These are phyloP conservation scores for Dendrolimus punctatus DNA, from an alignment of 1,140 invertebrate species.

Conservation along the genomic window DNA sequence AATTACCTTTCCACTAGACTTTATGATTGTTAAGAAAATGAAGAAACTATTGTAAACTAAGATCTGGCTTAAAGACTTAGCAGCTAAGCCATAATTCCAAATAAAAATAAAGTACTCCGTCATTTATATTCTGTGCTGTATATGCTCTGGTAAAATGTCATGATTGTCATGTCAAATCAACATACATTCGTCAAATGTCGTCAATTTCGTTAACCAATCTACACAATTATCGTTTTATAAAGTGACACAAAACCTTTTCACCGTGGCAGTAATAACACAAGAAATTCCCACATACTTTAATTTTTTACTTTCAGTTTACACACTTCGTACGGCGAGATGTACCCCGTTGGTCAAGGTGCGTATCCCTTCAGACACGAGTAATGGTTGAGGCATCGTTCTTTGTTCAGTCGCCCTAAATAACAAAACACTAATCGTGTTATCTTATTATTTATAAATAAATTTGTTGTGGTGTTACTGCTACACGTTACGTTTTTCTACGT, in stretches of 20 bases:
- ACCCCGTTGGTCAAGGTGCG: slow-evolving; percentile 69
- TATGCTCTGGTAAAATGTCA: no score
- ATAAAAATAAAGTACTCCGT: background rate
- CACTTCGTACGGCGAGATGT: slow-evolving; percentile 50
- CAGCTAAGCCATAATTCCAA: no score
- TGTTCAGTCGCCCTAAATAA: slow-evolving; percentile 67
- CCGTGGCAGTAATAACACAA: slow-evolving; percentile 51
- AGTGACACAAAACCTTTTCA: slow-evolving; percentile 10
- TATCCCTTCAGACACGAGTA: slow-evolving; percentile 26
- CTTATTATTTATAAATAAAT: background rate
- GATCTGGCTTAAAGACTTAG: no score
- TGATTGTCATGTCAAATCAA: no score
- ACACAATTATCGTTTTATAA: no score
- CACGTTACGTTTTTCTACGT: slow-evolving; percentile 1
- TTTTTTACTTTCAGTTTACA: slow-evolving; percentile 50
- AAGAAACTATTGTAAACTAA: no score
- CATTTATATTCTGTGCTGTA: slow-evolving; percentile 1
- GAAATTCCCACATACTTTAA: slow-evolving; percentile 44
- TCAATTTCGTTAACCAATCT: no score
- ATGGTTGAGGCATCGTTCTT: slow-evolving; percentile 43
- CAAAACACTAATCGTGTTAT: slow-evolving; percentile 12
- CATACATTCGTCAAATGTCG: no score
- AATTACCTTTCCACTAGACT: no score
- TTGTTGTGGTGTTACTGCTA: background rate
- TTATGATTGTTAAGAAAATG: no score